Base-by-base conservation (phyloP, 2,113 vertebrate genomes). In the Apus apus region DNA sequence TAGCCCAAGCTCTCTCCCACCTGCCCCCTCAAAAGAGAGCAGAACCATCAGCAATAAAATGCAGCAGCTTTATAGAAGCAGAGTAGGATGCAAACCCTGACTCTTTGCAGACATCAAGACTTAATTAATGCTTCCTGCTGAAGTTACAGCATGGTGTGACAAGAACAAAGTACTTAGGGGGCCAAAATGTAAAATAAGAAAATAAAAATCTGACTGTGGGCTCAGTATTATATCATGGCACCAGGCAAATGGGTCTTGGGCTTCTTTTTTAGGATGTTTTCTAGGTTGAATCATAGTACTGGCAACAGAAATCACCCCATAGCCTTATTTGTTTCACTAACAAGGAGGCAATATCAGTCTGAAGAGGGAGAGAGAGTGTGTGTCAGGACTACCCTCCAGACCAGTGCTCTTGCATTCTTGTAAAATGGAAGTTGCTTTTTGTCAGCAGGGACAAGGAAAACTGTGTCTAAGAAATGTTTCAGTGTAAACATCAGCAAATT, bases 401-500 rank as follows among this genome's bases (percentile, higher is more conserved):
- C 7, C 2, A 2, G 25, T 16, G 13, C 17, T 83, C 79, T 32
- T 77, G 26, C 6, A 19, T 92, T 80, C 83, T 56, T 68, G 34
- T 56, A 51, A 85, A 92, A 81, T 61, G 10, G 50, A 91, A 85
- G 77, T 9, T 91, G 54, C 13, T 79, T 94, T 68, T 94, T 0
- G 1, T 16, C 77, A 82, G 23, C 45, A 89, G 70, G 54, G 66
- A 65, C 84, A 75, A 78, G 9, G 25, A 85, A 91, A 89, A 87
- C 13, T 43, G 5, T 3, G 3, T 85, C 74, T 83, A 56, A 91
- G 58, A 87, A 93, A 93, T 40, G 53, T 46, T 77, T 89, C 43
- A 46, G 22, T 70, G 38, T 95, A 95, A 95, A 92, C 75, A 94
- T 67, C 57, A 77, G 34, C 8, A 70, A 86, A 96, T 94, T 80